Evolutionary conservation across 2,797 vertebrate species (phyloP).

Genomic region (Chaenodraco wilsoni): DNA sequence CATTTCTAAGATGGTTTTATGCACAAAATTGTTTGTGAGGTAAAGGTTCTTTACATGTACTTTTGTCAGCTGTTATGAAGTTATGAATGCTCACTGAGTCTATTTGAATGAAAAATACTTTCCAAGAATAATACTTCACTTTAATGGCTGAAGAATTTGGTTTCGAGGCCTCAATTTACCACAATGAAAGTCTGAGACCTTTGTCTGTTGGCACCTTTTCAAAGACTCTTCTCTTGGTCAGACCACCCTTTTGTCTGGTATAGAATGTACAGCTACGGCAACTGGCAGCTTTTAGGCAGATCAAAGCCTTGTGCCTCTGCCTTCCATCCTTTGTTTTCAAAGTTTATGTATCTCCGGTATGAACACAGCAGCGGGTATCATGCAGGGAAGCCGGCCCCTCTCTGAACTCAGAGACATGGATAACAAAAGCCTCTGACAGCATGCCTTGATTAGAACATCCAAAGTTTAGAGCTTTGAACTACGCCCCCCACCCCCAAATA

Average conservation of each 20-base stretch:
- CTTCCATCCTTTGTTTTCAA: slow-evolving; percentile 66
- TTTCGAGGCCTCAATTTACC: slow-evolving; percentile 28
- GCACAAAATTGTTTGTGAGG: background rate
- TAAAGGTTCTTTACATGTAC: slow-evolving; percentile 1
- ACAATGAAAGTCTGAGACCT: slow-evolving; percentile 39
- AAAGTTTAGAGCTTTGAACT: slow-evolving; percentile 59
- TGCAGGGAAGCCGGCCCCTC: slow-evolving; percentile 56
- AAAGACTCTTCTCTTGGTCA: slow-evolving; percentile 37
- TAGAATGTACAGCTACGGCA: slow-evolving; percentile 40
- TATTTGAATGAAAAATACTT: slow-evolving; percentile 7
- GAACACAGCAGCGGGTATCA: slow-evolving; percentile 57
- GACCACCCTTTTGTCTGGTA: slow-evolving; percentile 40
- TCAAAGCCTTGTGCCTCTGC: slow-evolving; percentile 61
- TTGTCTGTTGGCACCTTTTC: slow-evolving; percentile 51
- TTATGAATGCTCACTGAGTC: background rate
- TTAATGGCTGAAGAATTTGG: slow-evolving; percentile 22
- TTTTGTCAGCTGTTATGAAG: background rate
- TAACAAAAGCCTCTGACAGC: slow-evolving; percentile 69
- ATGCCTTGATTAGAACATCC: slow-evolving; percentile 69
- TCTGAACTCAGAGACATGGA: slow-evolving; percentile 69
- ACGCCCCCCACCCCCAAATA: slow-evolving; percentile 24
- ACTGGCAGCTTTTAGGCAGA: slow-evolving; percentile 56
- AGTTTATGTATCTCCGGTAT: slow-evolving; percentile 57
- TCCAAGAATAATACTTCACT: slow-evolving; percentile 26
- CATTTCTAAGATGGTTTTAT: background rate